phyloP scores from a whole-genome alignment of 2,888 invertebrate genomes.

The Latrodectus elegans region DNA sequence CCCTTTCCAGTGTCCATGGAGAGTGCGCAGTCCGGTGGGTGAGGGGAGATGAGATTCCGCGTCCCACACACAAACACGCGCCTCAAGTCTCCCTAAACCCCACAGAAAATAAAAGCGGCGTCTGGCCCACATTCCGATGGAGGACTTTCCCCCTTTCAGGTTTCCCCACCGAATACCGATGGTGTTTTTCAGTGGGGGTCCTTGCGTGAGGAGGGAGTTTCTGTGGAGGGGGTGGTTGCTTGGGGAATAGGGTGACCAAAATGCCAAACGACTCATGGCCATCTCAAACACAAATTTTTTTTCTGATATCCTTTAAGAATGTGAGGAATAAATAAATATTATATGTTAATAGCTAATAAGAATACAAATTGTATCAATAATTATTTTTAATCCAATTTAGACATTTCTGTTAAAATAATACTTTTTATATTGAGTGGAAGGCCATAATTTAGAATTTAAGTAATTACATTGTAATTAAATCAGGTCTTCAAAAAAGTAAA shows the following conservation, averaged over 20 bases:
- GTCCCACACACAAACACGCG: constrained; percentile 34
- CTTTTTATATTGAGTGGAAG: no score
- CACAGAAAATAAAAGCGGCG: constrained; percentile 41
- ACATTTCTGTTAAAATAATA: no score
- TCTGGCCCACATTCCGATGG: constrained; percentile 39
- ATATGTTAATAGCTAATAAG: no score
- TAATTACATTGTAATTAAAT: no score
- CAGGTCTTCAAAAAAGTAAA: no score
- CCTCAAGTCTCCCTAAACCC: constrained; percentile 29
- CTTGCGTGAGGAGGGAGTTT: neutral
- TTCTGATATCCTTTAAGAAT: no score
- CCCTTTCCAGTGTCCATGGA: constrained; percentile 42
- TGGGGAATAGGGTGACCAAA: neutral
- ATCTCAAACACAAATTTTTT: no score
- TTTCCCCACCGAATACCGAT: constrained; percentile 13
- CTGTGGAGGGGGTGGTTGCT: neutral
- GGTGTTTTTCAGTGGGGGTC: neutral
- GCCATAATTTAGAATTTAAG: no score
- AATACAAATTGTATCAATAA: no score
- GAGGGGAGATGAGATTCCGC: neutral
- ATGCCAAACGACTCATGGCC: neutral
- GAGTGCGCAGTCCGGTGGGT: constrained; percentile 41
- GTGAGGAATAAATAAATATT: no score
- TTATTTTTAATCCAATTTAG: no score
- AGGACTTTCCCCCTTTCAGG: neutral